A percentile compares a stretch with the other conserved stretches of the same genome.
Conservation (phyloP, 2,113 vertebrate genomes). For the Hiodon tergisus region DNA sequence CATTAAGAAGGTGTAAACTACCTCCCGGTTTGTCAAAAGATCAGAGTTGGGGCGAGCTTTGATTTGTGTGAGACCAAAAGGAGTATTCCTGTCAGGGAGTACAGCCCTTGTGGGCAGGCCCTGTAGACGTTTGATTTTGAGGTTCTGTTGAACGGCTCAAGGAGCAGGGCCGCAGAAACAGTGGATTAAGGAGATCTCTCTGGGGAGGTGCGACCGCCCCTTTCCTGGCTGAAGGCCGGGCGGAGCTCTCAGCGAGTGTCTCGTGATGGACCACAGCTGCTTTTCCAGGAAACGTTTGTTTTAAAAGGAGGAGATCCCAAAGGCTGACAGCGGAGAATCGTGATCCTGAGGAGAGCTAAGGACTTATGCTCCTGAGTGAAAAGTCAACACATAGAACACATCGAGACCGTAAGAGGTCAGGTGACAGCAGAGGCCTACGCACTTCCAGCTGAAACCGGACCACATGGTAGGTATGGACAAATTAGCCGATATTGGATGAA, state of each 20-base stretch:
- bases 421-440: not conserved
- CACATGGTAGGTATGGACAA: too few relatives aligned
- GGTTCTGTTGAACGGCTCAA: too few relatives aligned
- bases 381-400: too few relatives aligned
- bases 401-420: not conserved
- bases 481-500: too few relatives aligned
- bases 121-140: too few relatives aligned
- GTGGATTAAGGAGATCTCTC: not conserved
- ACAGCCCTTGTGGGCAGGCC: too few relatives aligned
- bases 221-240: not conserved
- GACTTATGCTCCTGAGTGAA: not conserved
- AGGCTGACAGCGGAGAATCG: not conserved
- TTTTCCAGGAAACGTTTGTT: slow-evolving; percentile 9
- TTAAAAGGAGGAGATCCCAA: slow-evolving; percentile 5
- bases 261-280: slow-evolving; percentile 6
- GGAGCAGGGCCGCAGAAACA: not conserved
- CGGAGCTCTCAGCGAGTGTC: not conserved
- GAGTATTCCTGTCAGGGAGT: too few relatives aligned
- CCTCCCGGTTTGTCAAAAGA: too few relatives aligned
- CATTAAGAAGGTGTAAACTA: too few relatives aligned
- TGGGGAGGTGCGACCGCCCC: not conserved
- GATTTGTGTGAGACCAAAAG: too few relatives aligned
- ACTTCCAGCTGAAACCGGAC: not conserved
- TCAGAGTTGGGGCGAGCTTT: too few relatives aligned
- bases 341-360: not conserved